Evolutionary conservation across 2,797 vertebrate genomes (phyloP).

Genomic region (Petrocephalus sullivani): DNA sequence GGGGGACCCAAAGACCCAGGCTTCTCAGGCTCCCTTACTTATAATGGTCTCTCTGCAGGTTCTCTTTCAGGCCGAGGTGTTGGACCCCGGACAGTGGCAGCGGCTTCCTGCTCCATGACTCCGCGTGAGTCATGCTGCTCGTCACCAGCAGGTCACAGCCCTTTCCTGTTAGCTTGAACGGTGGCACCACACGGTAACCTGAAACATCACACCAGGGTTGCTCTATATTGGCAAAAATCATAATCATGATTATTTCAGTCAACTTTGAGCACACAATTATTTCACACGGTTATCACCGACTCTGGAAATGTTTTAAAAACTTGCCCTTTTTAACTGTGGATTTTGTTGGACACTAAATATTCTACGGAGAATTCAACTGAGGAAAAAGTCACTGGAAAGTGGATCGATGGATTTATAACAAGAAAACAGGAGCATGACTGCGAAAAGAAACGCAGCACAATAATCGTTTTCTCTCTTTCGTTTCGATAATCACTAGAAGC

Average conservation of each 20-base stretch:
- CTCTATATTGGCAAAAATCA: background rate
- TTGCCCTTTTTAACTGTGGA: background rate
- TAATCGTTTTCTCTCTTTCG: background rate
- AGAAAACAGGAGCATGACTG: background rate
- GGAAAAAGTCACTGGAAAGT: background rate
- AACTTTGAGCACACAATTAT: background rate
- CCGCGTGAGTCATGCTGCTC: conserved; percentile 49
- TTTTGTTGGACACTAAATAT: background rate
- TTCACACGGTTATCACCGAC: background rate
- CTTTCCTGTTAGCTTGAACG: conserved; percentile 72
- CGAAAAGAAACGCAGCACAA: background rate
- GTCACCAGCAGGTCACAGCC: conserved; percentile 69
- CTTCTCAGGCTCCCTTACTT: conserved; percentile 56
- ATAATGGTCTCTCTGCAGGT: conserved; percentile 69
- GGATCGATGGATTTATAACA: background rate
- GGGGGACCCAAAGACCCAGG: background rate
- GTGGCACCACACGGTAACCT: conserved; percentile 73
- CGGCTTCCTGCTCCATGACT: conserved; percentile 67
- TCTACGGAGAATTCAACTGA: background rate
- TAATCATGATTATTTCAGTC: background rate
- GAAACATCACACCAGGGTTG: conserved; percentile 16
- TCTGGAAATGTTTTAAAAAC: background rate
- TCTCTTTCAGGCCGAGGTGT: conserved; percentile 40
- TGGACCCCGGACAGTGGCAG: conserved; percentile 59
- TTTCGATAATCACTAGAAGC: background rate